Conservation (phyloP, 2,888 invertebrate genomes). For the Leptinotarsa haldemani region DNA sequence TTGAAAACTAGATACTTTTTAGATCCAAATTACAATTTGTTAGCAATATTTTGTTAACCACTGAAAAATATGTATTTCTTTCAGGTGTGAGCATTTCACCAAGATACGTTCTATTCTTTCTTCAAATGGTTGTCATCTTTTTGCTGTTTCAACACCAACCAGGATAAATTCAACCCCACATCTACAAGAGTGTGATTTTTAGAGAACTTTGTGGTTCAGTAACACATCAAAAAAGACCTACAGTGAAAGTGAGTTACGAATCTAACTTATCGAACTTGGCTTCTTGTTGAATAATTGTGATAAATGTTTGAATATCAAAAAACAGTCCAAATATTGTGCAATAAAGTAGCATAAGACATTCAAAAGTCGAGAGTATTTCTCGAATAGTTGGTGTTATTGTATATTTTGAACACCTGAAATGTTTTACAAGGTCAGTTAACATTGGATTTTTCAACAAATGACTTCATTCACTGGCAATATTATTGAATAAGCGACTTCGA, state of each 20-base stretch:
- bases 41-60: neutral
- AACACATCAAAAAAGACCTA: slow-evolving; percentile 14
- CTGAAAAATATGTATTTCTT: slow-evolving; percentile 18
- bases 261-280: slow-evolving; percentile 15
- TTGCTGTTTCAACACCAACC: slow-evolving; percentile 37
- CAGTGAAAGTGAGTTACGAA: slow-evolving; percentile 16
- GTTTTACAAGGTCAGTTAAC: too few species aligned
- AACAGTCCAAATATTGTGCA: slow-evolving; percentile 38
- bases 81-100: slow-evolving; percentile 32
- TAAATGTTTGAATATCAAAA: slow-evolving; percentile 42
- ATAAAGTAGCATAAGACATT: slow-evolving; percentile 31
- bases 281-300: slow-evolving; percentile 44
- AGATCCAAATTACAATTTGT: too few species aligned
- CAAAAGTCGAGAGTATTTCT: neutral
- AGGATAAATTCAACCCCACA: slow-evolving; percentile 29
- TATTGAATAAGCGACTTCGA: neutral
- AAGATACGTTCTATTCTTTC: slow-evolving; percentile 31
- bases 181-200: neutral
- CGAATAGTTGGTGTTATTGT: neutral
- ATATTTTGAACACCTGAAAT: neutral
- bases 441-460: too few species aligned
- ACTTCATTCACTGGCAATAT: neutral
- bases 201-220: slow-evolving; percentile 7
- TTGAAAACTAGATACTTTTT: too few species aligned
- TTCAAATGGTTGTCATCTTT: slow-evolving; percentile 36